Base-by-base conservation (phyloP, 2,888 invertebrate species). In the Hydrotaea cyrtoneurina region DNA sequence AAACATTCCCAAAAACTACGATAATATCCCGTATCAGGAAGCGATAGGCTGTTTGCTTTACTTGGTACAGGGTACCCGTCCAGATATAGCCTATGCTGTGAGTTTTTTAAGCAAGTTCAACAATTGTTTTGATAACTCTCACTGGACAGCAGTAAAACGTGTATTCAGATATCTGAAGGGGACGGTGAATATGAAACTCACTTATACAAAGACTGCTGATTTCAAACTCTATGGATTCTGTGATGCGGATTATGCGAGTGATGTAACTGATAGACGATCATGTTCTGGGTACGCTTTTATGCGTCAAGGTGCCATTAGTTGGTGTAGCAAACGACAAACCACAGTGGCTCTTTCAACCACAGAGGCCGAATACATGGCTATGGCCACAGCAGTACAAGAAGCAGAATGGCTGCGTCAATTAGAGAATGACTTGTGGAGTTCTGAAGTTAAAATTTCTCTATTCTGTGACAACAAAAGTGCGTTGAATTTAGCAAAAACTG, bases 11-110 rank as follows among this genome's bases (percentile, higher is more conserved):
- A 31, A 62, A 8, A 43, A 15, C 10, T 17, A 11, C 21, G 26
- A 75, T 15, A 64, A 76, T 2, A 36, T 76, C 17, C 64, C 62
- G 8, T 64, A 76, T 19, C 75, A 76, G 43, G 75, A 76, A 62
- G 84, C 84, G 31, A 75, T 87, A 13, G 88, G 87, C 2, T 86
- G 86, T 76, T 73, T 86, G 15, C 64, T 86, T 8, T 88, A 86
- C 62, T 50, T 85, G 26, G 85, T 77, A 2, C 84, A 86, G 79
- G 83, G 82, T 8, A 86, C 86, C 17, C 72, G 86, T 13, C 86
- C 86, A 36, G 87, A 87, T 73, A 72, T 87, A 10, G 80, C 86
- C 0, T 87, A 80, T 75, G 86, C 86, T n/a, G 86, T 86, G 3
- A 86, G 80, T 55, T 59, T 57, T 26, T 78, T 87, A 3, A 87